Evolutionary conservation across 2,113 vertebrate genomes (phyloP), one percentile per base, ranked within the genome.

Genomic region (Ginglymostoma cirratum): DNA sequence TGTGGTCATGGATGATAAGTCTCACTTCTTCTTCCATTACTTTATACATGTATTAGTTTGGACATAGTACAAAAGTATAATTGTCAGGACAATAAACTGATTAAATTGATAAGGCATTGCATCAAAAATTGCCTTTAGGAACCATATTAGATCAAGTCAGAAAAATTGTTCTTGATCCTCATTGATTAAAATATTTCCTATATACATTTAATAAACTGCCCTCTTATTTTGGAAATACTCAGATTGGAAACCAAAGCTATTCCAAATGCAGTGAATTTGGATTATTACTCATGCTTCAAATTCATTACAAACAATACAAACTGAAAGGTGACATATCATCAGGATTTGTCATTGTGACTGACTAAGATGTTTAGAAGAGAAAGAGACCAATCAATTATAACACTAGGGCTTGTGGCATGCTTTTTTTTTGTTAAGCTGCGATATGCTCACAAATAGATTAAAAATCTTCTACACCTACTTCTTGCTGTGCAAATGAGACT

Each of bases 181-280:
- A 66, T n/a, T 66, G 15, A 92, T 65, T 17, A 92, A 92, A 66
- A 66, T 92, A n/a, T 66, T n/a, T n/a, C 55, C 21, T n/a, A 61
- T 66, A 66, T 92, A 65, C 65, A 92, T 92, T 5, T 92, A 92
- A 92, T 27, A 61, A 66, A 92, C 55, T 92, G 89, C 30, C 55
- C 66, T 14, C 15, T 92, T 34, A n/a, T 61, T 66, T 66, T 66
- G 65, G 65, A 66, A 66, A 66, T 66, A 17, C 10, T 17, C 17
- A 17, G 10, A 86, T 5, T 45, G 45, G 38, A 86, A 86, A 45
- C 5, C 55, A 61, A 61, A 66, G 34, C 15, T 66, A 34, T n/a
- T 42, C 45, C 24, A 48, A 86, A 24, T 86, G 38, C 42, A 48
- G 19, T 86, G 42, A n/a, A n/a, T 92, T 92, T 19, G 34, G 30